phyloP scores from a whole-genome alignment of 2,113 vertebrate species.

The Scartelaos histophorus region DNA sequence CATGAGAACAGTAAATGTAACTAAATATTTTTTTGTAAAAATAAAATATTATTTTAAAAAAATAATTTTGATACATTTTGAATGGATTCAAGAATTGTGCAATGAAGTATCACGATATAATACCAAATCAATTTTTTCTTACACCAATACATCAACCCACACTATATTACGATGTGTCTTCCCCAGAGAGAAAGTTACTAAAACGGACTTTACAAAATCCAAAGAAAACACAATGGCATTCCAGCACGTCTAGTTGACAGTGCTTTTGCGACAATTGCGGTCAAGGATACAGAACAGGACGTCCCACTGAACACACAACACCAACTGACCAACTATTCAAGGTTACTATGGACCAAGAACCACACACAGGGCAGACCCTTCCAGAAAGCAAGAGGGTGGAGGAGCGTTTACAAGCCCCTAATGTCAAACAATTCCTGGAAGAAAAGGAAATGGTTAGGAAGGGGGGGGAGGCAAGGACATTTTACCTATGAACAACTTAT shows the following conservation, averaged over 20 bases:
- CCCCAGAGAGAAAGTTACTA: background rate
- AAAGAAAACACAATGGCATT: background rate
- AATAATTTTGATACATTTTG: too few species aligned
- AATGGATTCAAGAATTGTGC: too few species aligned
- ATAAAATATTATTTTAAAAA: too few species aligned
- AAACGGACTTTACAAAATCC: background rate
- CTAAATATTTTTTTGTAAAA: too few species aligned
- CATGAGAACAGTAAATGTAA: too few species aligned
- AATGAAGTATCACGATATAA: too few species aligned
- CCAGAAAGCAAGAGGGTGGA: conserved; percentile 10
- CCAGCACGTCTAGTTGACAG: background rate
- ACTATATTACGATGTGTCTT: background rate
- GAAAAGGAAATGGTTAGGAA: conserved; percentile 42
- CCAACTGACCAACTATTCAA: conserved; percentile 24
- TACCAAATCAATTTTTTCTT: too few species aligned
- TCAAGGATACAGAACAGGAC: conserved; percentile 43
- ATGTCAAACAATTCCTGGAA: conserved; percentile 53
- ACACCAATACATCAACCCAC: background rate
- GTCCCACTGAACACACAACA: conserved; percentile 36
- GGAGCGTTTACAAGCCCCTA: background rate
- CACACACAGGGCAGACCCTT: conserved; percentile 16
- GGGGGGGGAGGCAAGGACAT: background rate
- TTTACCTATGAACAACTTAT: background rate
- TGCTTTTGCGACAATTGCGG: conserved; percentile 17
- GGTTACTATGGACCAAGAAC: conserved; percentile 15